A percentile compares a stretch with the other conserved stretches of the same genome.
These are phyloP conservation scores for Microplitis deprimator DNA, from an alignment of 2,888 invertebrate genomes.

Conservation along the genomic window DNA sequence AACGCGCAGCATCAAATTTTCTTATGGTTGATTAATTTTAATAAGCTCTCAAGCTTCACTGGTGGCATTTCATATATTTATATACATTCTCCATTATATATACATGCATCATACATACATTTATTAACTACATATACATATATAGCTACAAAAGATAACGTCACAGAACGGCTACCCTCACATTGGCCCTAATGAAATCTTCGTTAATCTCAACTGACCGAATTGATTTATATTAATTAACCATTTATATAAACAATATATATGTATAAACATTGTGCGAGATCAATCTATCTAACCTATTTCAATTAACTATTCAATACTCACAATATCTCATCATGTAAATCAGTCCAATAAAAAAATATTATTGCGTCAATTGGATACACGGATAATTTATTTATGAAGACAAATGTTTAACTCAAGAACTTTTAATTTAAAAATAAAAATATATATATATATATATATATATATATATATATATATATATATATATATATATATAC, in stretches of 20 bases:
- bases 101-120: constrained; percentile 3
- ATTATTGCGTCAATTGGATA: constrained; percentile 10
- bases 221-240: constrained; percentile 52
- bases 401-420: background rate
- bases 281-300: constrained; percentile 6
- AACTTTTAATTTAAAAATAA: background rate
- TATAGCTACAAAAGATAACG: constrained; percentile 30
- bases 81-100: constrained; percentile 12
- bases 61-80: constrained; percentile 26
- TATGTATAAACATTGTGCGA: background rate
- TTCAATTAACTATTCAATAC: constrained; percentile 14
- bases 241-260: constrained; percentile 3
- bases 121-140: background rate
- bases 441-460: background rate
- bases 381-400: constrained; percentile 16
- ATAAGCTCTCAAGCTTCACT: constrained; percentile 57
- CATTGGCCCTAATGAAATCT: constrained; percentile 68
- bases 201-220: constrained; percentile 62
- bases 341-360: constrained; percentile 10
- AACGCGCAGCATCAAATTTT: constrained; percentile 70
- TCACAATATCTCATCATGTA: background rate
- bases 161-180: constrained; percentile 42
- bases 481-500: background rate
- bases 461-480: too few relatives aligned
- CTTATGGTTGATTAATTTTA: constrained; percentile 70